Evolutionary conservation across 2,797 vertebrate species (phyloP).

Genomic region (Anniella stebbinsi): DNA sequence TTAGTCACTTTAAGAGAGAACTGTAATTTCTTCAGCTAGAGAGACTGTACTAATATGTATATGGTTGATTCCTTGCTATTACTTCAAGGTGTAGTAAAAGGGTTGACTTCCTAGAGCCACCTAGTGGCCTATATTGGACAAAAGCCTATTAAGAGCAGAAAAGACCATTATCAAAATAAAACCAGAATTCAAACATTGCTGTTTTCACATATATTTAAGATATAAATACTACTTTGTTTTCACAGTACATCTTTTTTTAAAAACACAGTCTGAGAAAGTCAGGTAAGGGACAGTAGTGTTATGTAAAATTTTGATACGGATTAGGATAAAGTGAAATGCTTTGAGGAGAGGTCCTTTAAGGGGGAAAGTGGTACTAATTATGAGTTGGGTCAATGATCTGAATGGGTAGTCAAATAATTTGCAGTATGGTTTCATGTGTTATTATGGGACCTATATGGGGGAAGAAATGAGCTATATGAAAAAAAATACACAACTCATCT

Average conservation of each 20-base stretch:
- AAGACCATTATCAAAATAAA: constrained; percentile 74
- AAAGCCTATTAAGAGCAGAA: constrained; percentile 51
- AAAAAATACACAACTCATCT: constrained; percentile 27
- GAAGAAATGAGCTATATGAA: constrained; percentile 35
- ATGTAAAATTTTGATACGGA: constrained; percentile 58
- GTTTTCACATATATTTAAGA: constrained; percentile 82
- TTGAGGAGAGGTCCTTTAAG: constrained; percentile 15
- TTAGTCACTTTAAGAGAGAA: constrained; percentile 50
- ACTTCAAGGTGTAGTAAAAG: constrained; percentile 22
- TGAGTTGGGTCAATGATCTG: constrained; percentile 45
- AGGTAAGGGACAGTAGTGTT: constrained; percentile 66
- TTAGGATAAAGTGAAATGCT: constrained; percentile 54
- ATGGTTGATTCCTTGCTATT: neutral
- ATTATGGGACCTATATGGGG: constrained; percentile 16
- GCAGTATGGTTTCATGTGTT: constrained; percentile 28
- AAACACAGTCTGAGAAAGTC: constrained; percentile 76
- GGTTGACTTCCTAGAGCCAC: constrained; percentile 58
- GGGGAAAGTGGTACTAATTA: constrained; percentile 32
- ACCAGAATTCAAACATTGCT: constrained; percentile 74
- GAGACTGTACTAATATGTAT: neutral
- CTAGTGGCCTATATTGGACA: constrained; percentile 65
- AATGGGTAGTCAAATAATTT: constrained; percentile 49
- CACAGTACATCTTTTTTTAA: constrained; percentile 78
- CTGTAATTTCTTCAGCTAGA: constrained; percentile 39
- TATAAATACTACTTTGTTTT: constrained; percentile 83